These are phyloP conservation scores for Microchrysa polita DNA, from an alignment of 2,888 invertebrate species.

Conservation along the genomic window DNA sequence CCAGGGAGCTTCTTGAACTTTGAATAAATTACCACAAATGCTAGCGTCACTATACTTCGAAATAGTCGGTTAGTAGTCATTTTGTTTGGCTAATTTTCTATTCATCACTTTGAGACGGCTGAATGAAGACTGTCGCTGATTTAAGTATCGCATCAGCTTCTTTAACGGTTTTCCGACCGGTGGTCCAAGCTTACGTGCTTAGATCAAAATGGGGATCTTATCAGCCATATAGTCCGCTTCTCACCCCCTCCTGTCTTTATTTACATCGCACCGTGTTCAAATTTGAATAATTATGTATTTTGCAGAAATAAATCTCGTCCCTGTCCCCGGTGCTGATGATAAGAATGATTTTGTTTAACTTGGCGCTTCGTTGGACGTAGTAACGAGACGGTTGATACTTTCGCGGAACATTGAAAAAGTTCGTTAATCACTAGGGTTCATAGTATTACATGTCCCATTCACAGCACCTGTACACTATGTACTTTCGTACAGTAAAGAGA, in stretches of 20 bases:
- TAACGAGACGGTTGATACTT: no score
- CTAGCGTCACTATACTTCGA: slow-evolving; percentile 15
- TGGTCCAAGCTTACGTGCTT: not conserved
- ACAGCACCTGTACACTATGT: no score
- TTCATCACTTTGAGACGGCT: slow-evolving; percentile 50
- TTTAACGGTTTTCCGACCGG: no score
- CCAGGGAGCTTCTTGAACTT: not conserved
- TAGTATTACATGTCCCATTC: not conserved
- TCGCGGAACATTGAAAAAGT: not conserved
- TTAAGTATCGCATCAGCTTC: slow-evolving; percentile 13
- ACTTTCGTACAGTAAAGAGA: no score
- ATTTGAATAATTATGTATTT: slow-evolving; percentile 12
- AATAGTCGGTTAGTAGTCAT: slow-evolving; percentile 48
- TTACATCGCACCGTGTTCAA: slow-evolving; percentile 8
- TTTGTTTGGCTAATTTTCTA: slow-evolving; percentile 48
- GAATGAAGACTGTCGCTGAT: slow-evolving; percentile 10
- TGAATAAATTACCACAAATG: slow-evolving; percentile 47
- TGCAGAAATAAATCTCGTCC: not conserved
- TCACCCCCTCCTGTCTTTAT: slow-evolving; percentile 6
- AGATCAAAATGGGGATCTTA: slow-evolving; percentile 31
- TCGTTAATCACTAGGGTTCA: not conserved
- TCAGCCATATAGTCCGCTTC: no score
- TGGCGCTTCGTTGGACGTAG: not conserved
- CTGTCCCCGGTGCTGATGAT: slow-evolving; percentile 15
- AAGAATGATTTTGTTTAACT: slow-evolving; percentile 30